Evolutionary conservation across 2,888 invertebrate genomes (phyloP).

Genomic region (Drosophila longiperda): DNA sequence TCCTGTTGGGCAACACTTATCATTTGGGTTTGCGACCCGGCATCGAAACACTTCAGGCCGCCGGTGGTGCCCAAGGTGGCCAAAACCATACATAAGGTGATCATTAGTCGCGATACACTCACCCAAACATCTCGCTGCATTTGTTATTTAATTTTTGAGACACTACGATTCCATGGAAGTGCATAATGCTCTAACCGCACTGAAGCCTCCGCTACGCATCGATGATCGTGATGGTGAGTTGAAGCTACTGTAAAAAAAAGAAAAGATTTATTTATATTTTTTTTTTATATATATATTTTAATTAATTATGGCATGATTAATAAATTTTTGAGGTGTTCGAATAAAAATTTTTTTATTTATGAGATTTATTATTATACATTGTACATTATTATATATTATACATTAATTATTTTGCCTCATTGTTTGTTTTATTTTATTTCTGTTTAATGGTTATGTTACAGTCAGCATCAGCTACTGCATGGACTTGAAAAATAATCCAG

Average conservation of each 20-base stretch:
- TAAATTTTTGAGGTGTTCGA: neutral
- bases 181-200: conserved; percentile 88
- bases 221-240: conserved; percentile 85
- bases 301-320: too few relatives aligned
- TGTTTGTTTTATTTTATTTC: neutral
- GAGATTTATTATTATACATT: neutral
- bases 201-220: conserved; percentile 86
- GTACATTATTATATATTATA: too few relatives aligned
- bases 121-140: conserved; percentile 93
- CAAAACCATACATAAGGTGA: conserved; percentile 93
- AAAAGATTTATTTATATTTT: neutral
- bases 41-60: conserved; percentile 91
- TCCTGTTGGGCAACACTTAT: conserved; percentile 98
- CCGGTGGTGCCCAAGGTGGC: conserved; percentile 92
- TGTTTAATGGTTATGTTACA: conserved; percentile 46
- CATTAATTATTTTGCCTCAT: neutral
- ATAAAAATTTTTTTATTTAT: neutral
- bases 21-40: conserved; percentile 97
- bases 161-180: conserved; percentile 93
- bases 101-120: conserved; percentile 93
- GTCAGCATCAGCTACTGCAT: conserved; percentile 85
- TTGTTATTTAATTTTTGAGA: conserved; percentile 93
- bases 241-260: neutral
- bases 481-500: conserved; percentile 81
- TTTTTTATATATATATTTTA: too few relatives aligned